phyloP scores from a whole-genome alignment of 2,113 vertebrate genomes.

The Copsychus sechellarum region DNA sequence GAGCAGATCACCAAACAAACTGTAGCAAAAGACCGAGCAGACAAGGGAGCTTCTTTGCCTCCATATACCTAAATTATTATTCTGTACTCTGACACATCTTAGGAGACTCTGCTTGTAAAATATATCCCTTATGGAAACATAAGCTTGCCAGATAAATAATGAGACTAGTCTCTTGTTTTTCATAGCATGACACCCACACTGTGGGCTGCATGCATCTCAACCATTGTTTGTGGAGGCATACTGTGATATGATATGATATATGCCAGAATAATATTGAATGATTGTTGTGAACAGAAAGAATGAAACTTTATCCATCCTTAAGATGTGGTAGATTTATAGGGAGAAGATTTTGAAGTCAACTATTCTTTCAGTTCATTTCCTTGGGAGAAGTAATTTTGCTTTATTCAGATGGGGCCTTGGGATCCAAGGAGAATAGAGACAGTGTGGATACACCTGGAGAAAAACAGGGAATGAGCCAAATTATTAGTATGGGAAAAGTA shows the following conservation, averaged over 20 bases:
- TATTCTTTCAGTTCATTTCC: background rate
- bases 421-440: background rate
- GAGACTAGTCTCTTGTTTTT: background rate
- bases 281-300: background rate
- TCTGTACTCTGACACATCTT: background rate
- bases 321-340: background rate
- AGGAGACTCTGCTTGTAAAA: background rate
- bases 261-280: background rate
- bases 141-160: background rate
- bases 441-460: background rate
- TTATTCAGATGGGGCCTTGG: background rate
- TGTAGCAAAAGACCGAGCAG: rapidly evolving
- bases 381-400: background rate
- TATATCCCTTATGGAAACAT: background rate
- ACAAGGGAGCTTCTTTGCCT: background rate
- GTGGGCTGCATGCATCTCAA: background rate
- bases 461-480: background rate
- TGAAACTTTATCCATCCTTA: background rate
- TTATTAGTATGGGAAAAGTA: background rate
- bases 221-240: background rate
- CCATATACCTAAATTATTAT: background rate
- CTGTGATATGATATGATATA: background rate
- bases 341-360: background rate
- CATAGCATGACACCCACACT: background rate
- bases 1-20: background rate